phyloP scores from a whole-genome alignment of 2,797 vertebrate genomes.

The Megalops cyprinoides region DNA sequence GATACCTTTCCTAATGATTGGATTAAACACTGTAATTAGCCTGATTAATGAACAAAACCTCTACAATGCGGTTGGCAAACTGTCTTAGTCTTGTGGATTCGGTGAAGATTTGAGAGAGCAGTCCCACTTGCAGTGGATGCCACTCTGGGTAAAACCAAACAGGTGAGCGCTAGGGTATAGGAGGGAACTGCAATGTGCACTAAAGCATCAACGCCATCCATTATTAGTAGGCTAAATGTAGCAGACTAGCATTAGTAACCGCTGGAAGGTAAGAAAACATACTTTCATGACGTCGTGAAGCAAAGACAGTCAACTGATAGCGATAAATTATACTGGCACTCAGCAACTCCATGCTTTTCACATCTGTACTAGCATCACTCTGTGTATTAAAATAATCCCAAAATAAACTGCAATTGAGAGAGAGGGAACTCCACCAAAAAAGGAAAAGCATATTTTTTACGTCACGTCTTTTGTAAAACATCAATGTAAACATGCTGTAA shows the following conservation, averaged over 20 bases:
- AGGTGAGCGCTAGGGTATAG: too few species aligned
- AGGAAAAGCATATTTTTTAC: background rate
- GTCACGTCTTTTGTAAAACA: background rate
- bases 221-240: background rate
- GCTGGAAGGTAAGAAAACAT: background rate
- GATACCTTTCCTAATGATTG: background rate
- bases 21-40: background rate
- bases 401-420: background rate
- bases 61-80: background rate
- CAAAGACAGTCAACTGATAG: background rate
- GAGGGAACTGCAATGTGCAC: background rate
- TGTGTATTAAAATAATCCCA: background rate
- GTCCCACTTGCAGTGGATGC: too few species aligned
- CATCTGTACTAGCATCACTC: background rate
- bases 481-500: too few species aligned
- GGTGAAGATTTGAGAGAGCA: conserved; percentile 3
- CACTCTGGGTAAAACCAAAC: too few species aligned
- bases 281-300: background rate
- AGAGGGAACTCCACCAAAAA: background rate
- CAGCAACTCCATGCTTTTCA: too few species aligned
- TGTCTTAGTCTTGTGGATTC: background rate
- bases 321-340: background rate
- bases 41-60: background rate
- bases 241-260: background rate
- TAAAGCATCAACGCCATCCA: background rate